Percentiles rank a stretch among this genome's conserved stretches.
Conservation (phyloP, 2,113 vertebrate species). For the Dolichallabes microphthalmus region DNA sequence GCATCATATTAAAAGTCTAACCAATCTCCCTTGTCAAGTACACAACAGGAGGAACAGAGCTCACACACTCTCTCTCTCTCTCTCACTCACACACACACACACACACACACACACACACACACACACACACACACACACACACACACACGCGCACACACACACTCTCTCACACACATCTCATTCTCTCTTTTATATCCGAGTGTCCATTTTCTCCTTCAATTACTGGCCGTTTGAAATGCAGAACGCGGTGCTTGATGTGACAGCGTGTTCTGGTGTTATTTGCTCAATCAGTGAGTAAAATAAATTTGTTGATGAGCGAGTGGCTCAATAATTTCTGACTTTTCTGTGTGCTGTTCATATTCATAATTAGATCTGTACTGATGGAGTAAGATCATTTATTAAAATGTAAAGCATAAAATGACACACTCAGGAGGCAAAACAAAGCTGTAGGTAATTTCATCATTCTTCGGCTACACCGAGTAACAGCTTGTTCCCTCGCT, state of each 20-base stretch:
- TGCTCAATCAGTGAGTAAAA: neutral
- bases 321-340: neutral
- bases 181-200: neutral
- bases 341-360: no score
- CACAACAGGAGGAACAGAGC: constrained; percentile 57
- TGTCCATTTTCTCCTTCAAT: neutral
- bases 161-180: neutral
- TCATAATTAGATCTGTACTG: neutral
- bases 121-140: neutral
- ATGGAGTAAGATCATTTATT: neutral
- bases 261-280: neutral
- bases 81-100: neutral
- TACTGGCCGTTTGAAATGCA: neutral
- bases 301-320: neutral
- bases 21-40: constrained; percentile 70
- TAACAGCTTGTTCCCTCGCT: neutral
- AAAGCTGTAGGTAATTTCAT: constrained; percentile 3
- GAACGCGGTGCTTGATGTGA: no score
- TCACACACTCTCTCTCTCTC: constrained; percentile 34
- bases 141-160: neutral
- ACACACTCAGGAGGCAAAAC: neutral
- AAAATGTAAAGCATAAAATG: neutral
- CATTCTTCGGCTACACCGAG: neutral
- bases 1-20: constrained; percentile 74
- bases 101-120: neutral